A percentile compares a stretch with the other conserved stretches of the same genome.
phyloP scores from a whole-genome alignment of 2,888 invertebrate species.

The Drosophila eohydei region DNA sequence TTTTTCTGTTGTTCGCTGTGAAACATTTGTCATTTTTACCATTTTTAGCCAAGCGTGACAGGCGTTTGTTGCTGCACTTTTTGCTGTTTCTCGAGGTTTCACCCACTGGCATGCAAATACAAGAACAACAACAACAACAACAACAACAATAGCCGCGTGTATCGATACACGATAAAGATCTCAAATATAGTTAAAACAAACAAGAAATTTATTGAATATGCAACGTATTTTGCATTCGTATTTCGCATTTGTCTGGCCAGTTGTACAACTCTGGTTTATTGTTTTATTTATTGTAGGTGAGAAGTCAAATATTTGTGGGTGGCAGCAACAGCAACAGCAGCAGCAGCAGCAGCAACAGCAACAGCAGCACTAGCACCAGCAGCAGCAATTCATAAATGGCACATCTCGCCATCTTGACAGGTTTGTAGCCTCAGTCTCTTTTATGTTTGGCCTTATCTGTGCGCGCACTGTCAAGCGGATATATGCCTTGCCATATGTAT shows the following conservation, averaged over 20 bases:
- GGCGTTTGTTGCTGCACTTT: conserved; percentile 62
- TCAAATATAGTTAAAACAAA: conserved; percentile 80
- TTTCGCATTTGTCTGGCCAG: conserved; percentile 69
- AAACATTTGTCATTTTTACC: conserved; percentile 80
- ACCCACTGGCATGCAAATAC: conserved; percentile 78
- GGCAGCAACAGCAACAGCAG: conserved; percentile 51
- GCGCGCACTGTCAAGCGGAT: conserved; percentile 64
- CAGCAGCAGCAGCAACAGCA: conserved; percentile 27
- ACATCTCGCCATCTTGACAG: conserved; percentile 73
- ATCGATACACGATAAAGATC: conserved; percentile 76
- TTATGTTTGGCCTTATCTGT: conserved; percentile 26
- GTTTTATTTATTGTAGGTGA: conserved; percentile 80
- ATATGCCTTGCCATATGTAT: conserved; percentile 36
- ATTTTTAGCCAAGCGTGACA: conserved; percentile 80
- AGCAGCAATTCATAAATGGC: conserved; percentile 67
- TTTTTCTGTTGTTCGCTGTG: conserved; percentile 67
- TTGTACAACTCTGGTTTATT: conserved; percentile 72
- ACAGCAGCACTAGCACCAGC: conserved; percentile 23
- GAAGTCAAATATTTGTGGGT: conserved; percentile 80
- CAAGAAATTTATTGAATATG: conserved; percentile 81
- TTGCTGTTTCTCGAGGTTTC: conserved; percentile 58
- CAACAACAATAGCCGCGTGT: conserved; percentile 32
- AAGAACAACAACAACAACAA: conserved; percentile 40
- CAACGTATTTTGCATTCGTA: conserved; percentile 66
- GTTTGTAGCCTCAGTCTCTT: conserved; percentile 68